Base-by-base conservation (phyloP, 1,140 invertebrate species). In the Lineus longissimus region DNA sequence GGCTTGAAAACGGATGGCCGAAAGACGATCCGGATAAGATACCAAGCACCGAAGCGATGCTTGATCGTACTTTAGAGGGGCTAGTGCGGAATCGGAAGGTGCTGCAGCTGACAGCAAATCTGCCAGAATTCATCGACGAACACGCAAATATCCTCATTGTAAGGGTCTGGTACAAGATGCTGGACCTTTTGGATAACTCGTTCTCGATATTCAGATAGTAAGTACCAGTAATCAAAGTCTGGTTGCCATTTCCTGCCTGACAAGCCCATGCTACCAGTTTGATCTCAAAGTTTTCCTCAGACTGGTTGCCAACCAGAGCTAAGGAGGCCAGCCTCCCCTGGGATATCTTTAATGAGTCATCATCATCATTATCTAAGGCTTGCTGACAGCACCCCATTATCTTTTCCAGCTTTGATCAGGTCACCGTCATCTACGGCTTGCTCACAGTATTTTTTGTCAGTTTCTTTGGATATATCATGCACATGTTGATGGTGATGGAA, bases 1-100 rank as follows among this genome's bases (percentile, higher is more conserved):
- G 94, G 93, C 78, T 93, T 2, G 84, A 86, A 63, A 85, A 85
- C 54, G 85, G 85, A 13, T 90, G 88, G 88, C 84, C 85, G 54
- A 69, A 76, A 13, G 70, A 77, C 7, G 55, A 63, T 0, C 36
- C 69, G n/a, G 47, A 51, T 6, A 51, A 51, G 9, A 51, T 27
- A 4, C 25, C n/a, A 23, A 51, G 4, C n/a, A 9, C 9, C 47
- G 25, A 51, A 51, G 25, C 47, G 6, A 51, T 23, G 25, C n/a
- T 51, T 7, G 19, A 23, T 19, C 47, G 47, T 23, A 51, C 47
- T 7, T 51, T 51, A 51, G 47, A 51, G 6, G n/a, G n/a, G 4
- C n/a, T 51, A 9, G 9, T 51, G 25, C 4, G 25, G n/a, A 51
- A 51, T 51, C n/a, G 25, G 6, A 19, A 23, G n/a, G 19, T 6